Base-by-base conservation (phyloP, 2,888 invertebrate genomes). In the Acleris emargana region DNA sequence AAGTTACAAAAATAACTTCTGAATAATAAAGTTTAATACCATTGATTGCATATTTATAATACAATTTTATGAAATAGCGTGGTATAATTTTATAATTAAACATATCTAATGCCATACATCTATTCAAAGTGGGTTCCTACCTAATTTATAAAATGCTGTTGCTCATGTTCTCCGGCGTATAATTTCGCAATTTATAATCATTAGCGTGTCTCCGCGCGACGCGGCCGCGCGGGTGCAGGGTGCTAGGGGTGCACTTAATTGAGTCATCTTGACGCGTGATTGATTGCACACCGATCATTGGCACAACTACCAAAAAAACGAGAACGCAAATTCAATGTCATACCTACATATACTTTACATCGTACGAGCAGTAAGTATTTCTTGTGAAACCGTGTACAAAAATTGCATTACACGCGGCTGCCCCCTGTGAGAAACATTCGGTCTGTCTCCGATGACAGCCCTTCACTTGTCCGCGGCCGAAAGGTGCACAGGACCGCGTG, bases 101-200 rank as follows among this genome's bases (percentile, higher is more conserved):
- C 55, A 55, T 66, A 60, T 61, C 57, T 66, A 61, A 66, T 61
- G 61, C 50, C n/a, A 61, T 61, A 60, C 47, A 61, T 61, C 57
- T 66, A 66, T 66, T 61, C 66, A 57, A 66, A 66, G 51, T 61
- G 61, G 61, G 60, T 66, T 61, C 55, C 51, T 61, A 57, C 52
- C 70, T 75, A 80, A 72, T 80, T 71, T 76, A 78, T 80, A 74
- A 77, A 78, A 79, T 76, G 63, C 83, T 82, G 83, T 84, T 87
- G 82, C 76, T 64, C 75, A 73, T 77, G 69, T 69, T 82, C 80
- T 83, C 72, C 76, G 77, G 78, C 80, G 89, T 81, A 90, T 89
- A 91, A 91, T 88, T 83, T 75, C 67, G 80, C 85, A 85, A 90
- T 91, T 88, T 88, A 87, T 89, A 87, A 90, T 87, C 87, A 88